Evolutionary conservation across 2,797 vertebrate genomes (phyloP), one percentile per base, ranked within the genome.

Genomic region (Cynopterus sphinx): DNA sequence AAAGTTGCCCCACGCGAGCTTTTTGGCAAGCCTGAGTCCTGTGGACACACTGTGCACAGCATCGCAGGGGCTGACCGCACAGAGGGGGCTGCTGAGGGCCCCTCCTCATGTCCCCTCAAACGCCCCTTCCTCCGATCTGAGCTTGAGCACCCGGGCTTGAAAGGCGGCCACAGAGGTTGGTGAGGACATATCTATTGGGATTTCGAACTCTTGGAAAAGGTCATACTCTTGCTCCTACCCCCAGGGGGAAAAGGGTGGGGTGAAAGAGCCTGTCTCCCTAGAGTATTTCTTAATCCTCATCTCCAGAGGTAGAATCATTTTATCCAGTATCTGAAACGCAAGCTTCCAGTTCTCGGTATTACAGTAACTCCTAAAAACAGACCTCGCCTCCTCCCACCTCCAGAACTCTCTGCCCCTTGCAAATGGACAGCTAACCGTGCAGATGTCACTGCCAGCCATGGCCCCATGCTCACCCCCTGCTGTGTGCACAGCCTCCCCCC

Each of bases 221-320:
- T 24, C 17, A 10, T 28, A 22, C 21, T 46, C 65, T n/a, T 85
- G 84, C 49, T 73, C 85, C 68, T 3, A 1, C 16, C 65, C 65
- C 73, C 12, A 0, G 39, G 9, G 65, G 63, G 41, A 16, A 16
- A 7, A 39, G 49, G 24, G 17, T n/a, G 24, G 10, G 41, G 49
- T 31, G 28, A 24, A 96, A 91, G 92, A 77, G 88, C 65, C 85
- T 51, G 61, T 97, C 96, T 96, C 94, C 70, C 87, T 75, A 61
- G 31, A 95, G 97, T 74, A 71, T 95, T 97, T 97, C 96, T 95
- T 91, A 53, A 97, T 94, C 96, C 95, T 98, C 96, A 92, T 93
- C 98, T 96, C 97, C 98, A 98, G 98, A 99, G 98, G 98, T 98
- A 99, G 98, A 98, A 77, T 98, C 95, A 98, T 98, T 97, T 98